phyloP scores from a whole-genome alignment of 2,888 invertebrate species.

The Platyscelio sp. region DNA sequence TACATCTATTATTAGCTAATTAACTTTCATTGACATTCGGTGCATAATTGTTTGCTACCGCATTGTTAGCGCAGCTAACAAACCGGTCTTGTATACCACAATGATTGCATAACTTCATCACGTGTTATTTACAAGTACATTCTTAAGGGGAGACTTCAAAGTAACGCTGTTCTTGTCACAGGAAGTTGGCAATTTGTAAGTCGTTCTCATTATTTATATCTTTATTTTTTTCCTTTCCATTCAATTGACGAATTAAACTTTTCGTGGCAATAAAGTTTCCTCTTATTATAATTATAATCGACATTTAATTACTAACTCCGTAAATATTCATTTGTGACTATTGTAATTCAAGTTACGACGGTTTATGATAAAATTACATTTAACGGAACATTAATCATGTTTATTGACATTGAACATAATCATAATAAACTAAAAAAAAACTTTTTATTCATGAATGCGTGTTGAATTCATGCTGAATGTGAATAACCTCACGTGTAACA shows the following conservation, averaged over 20 bases:
- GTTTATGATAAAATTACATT: no score
- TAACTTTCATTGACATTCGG: constrained; percentile 38
- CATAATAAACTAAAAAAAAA: no score
- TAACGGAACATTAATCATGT: no score
- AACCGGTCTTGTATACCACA: constrained; percentile 32
- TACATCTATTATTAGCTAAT: constrained; percentile 51
- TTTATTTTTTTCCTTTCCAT: background rate
- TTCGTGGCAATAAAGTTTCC: background rate
- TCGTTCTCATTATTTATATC: background rate
- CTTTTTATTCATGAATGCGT: background rate
- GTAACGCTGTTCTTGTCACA: background rate
- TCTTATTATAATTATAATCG: no score
- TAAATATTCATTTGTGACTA: no score
- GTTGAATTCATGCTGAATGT: constrained; percentile 6
- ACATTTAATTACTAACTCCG: no score
- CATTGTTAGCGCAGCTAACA: constrained; percentile 45
- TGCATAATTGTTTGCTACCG: constrained; percentile 33
- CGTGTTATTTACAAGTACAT: constrained; percentile 37
- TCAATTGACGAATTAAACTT: background rate
- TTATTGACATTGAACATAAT: no score
- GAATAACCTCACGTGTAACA: constrained; percentile 28
- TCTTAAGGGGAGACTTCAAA: constrained; percentile 53
- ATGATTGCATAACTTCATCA: constrained; percentile 38
- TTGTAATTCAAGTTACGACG: no score
- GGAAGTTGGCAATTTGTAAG: constrained; percentile 29